Conservation (phyloP, 2,888 invertebrate genomes). For the Yponomeuta sedellus region DNA sequence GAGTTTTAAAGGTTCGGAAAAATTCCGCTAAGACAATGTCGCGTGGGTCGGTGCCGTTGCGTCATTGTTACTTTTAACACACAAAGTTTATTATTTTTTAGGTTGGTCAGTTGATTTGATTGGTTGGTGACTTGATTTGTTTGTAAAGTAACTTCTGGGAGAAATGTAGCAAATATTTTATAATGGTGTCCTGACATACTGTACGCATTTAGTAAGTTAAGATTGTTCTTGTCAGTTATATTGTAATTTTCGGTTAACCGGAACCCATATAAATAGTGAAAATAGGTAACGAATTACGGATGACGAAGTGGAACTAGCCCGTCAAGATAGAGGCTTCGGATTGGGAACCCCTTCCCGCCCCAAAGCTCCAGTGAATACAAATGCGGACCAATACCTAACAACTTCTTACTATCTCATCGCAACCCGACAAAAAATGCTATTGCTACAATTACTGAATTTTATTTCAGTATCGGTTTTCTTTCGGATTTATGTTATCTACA, state of each 20-base stretch:
- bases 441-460: conserved; percentile 1
- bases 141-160: too few relatives aligned
- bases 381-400: conserved; percentile 31
- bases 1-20: conserved; percentile 48
- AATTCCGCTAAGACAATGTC: conserved; percentile 47
- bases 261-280: too few relatives aligned
- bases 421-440: conserved; percentile 8
- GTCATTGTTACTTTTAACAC: not conserved
- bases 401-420: conserved; percentile 35
- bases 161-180: too few relatives aligned
- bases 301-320: conserved; percentile 20
- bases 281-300: not conserved
- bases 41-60: not conserved
- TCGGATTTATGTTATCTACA: not conserved
- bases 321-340: conserved; percentile 29
- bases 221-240: too few relatives aligned
- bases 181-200: too few relatives aligned
- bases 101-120: too few relatives aligned
- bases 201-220: too few relatives aligned
- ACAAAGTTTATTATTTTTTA: not conserved
- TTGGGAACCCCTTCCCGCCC: conserved; percentile 38
- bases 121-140: too few relatives aligned
- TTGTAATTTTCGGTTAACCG: too few relatives aligned
- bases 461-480: not conserved
- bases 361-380: conserved; percentile 41